Conservation (phyloP, 2,888 invertebrate genomes). For the Aspidapion aeneum region DNA sequence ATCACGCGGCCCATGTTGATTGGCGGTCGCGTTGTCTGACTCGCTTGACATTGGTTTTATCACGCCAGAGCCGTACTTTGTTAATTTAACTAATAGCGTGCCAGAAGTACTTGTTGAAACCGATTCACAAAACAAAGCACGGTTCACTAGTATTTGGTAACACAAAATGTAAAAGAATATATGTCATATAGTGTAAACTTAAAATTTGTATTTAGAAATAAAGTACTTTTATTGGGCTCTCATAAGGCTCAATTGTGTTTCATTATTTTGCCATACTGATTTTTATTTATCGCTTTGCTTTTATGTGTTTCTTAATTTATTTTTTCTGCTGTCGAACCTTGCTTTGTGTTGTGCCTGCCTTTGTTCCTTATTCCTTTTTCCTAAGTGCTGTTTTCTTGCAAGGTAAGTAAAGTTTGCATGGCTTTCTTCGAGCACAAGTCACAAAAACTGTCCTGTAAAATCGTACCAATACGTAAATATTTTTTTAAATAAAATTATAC, state of each 20-base stretch:
- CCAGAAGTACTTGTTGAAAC: slow-evolving; percentile 14
- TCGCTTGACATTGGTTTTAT: too few relatives aligned
- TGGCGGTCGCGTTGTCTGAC: too few relatives aligned
- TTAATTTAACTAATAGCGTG: background rate
- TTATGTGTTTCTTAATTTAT: slow-evolving; percentile 35
- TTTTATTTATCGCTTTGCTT: slow-evolving; percentile 36
- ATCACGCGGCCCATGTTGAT: too few relatives aligned
- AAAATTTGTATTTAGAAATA: too few relatives aligned
- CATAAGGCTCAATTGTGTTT: slow-evolving; percentile 35
- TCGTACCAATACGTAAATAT: too few relatives aligned
- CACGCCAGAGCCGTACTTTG: background rate
- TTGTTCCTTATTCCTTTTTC: slow-evolving; percentile 33
- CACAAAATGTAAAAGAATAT: slow-evolving; percentile 21
- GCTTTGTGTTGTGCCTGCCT: slow-evolving; percentile 44
- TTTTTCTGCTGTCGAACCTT: slow-evolving; percentile 48
- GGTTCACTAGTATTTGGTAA: slow-evolving; percentile 41
- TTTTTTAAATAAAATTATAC: too few relatives aligned
- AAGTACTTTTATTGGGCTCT: slow-evolving; percentile 48
- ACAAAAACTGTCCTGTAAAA: too few relatives aligned
- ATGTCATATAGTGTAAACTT: slow-evolving; percentile 9
- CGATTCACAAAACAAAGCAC: slow-evolving; percentile 43
- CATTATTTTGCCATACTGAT: background rate
- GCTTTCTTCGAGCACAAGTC: too few relatives aligned
- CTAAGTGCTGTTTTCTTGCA: slow-evolving; percentile 16
- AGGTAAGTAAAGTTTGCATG: slow-evolving; percentile 36